Base-by-base conservation (phyloP, 1,140 invertebrate species). In the Octopus sinensis region DNA sequence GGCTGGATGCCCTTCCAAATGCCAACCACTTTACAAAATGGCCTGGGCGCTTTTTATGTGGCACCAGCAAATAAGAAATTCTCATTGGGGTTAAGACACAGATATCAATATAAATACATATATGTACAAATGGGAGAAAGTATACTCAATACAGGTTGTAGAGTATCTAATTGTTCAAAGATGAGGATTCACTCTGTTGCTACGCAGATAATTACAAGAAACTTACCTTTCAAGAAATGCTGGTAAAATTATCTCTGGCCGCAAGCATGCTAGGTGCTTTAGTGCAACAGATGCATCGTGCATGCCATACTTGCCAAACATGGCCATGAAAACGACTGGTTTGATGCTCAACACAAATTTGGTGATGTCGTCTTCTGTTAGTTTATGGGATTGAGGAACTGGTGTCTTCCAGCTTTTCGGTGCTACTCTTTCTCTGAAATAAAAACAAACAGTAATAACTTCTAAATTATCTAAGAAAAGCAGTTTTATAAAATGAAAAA, bases 171-270 rank as follows among this genome's bases (percentile, higher is more conserved):
- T 43, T 43, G 30, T 43, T 43, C 30, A 43, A 43, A 43, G 30
- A 43, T 43, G 30, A 43, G 30, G 30, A 43, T 43, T 43, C 30
- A 43, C 30, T 43, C 30, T 43, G 30, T 43, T 43, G 1, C 30
- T 43, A 43, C 30, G 30, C 53, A 43, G 23, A 51, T 71, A 17
- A 43, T 68, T 43, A 43, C 62, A 71, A 71, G 23, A 3, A 54
- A 87, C 89, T 88, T 87, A 93, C 93, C 92, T 94, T 84, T 98
- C 95, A 54, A 98, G 87, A 17, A 97, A 90, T 76, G 94, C 92
- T 7, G 96, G 96, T 68, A 98, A 93, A 7, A 98, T 94, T 17
- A 96, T 90, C 83, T 95, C 94, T 4, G 96, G 96, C 85, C 96
- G 91, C 76, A 98, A 90, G 23, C 93, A 93, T 6, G 96, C 93